Percentiles rank a stretch among this genome's conserved stretches.
These are phyloP conservation scores for Lepidurus arcticus DNA, from an alignment of 1,140 invertebrate species.

Conservation along the genomic window DNA sequence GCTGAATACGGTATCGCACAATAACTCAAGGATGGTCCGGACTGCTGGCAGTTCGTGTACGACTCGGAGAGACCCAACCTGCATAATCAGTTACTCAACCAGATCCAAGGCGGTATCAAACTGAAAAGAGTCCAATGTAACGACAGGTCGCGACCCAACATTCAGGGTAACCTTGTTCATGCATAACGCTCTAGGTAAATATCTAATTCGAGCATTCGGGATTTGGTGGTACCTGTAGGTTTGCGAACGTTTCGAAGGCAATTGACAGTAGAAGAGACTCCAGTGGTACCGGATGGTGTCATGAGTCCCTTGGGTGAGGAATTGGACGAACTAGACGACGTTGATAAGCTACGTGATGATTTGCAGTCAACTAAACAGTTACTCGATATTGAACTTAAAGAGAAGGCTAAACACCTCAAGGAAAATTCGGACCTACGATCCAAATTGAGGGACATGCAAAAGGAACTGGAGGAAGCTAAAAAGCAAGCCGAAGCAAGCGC, in stretches of 20 bases:
- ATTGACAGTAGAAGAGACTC: conserved; percentile 58
- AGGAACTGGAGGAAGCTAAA: conserved; percentile 33
- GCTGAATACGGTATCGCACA: conserved; percentile 15
- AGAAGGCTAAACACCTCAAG: conserved; percentile 75
- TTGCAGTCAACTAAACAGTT: conserved; percentile 85
- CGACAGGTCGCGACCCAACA: conserved; percentile 74
- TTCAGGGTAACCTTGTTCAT: conserved; percentile 50
- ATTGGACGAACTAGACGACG: conserved; percentile 77
- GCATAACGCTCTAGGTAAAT: conserved; percentile 28
- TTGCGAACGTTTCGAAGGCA: conserved; percentile 78
- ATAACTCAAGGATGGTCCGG: conserved; percentile 17
- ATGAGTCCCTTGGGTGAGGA: conserved; percentile 46
- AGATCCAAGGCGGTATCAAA: conserved; percentile 71
- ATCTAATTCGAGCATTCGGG: not conserved
- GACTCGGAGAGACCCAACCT: conserved; percentile 70
- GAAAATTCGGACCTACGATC: conserved; percentile 72
- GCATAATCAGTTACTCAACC: conserved; percentile 72
- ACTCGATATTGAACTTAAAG: conserved; percentile 74
- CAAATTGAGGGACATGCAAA: conserved; percentile 37
- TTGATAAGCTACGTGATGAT: conserved; percentile 82
- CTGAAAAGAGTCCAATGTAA: conserved; percentile 72
- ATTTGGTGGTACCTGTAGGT: conserved; percentile 47
- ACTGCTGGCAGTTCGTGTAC: conserved; percentile 64
- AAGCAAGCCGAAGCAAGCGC: conserved; percentile 20
- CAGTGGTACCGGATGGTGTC: conserved; percentile 47